These are phyloP conservation scores for Drosophila prostipennis DNA, from an alignment of 2,888 invertebrate species.

Conservation along the genomic window DNA sequence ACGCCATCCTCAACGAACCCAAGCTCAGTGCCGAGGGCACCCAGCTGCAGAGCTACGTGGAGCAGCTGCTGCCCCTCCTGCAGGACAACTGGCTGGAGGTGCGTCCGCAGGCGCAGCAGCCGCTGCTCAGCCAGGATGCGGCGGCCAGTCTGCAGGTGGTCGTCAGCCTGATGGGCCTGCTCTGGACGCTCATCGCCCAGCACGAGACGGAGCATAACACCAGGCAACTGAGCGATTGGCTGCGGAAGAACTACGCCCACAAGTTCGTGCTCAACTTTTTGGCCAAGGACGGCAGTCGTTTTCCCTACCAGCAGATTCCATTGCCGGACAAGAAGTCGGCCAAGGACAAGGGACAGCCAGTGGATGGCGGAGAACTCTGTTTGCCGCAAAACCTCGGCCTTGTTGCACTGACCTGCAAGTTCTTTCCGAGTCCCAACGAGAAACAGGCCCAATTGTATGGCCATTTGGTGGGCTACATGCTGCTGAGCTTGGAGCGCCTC, in stretches of 20 bases:
- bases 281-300: constrained; percentile 64
- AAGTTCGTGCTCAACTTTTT: constrained; percentile 86
- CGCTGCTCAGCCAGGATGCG: constrained; percentile 87
- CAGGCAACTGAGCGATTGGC: constrained; percentile 85
- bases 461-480: constrained; percentile 49
- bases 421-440: constrained; percentile 64
- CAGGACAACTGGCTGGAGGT: constrained; percentile 94
- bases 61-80: constrained; percentile 90
- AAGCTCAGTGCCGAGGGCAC: constrained; percentile 25
- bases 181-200: constrained; percentile 86
- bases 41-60: constrained; percentile 86
- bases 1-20: constrained; percentile 37
- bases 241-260: constrained; percentile 85
- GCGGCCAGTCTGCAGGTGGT: constrained; percentile 87
- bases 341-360: constrained; percentile 29
- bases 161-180: constrained; percentile 87
- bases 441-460: constrained; percentile 43
- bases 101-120: constrained; percentile 81
- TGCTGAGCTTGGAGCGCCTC: constrained; percentile 48
- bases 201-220: constrained; percentile 70
- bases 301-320: constrained; percentile 80
- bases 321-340: constrained; percentile 14
- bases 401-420: constrained; percentile 85
- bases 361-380: constrained; percentile 84
- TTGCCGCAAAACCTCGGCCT: constrained; percentile 86